Conservation (phyloP, 2,797 vertebrate species). For the Arctocebus calabarensis region DNA sequence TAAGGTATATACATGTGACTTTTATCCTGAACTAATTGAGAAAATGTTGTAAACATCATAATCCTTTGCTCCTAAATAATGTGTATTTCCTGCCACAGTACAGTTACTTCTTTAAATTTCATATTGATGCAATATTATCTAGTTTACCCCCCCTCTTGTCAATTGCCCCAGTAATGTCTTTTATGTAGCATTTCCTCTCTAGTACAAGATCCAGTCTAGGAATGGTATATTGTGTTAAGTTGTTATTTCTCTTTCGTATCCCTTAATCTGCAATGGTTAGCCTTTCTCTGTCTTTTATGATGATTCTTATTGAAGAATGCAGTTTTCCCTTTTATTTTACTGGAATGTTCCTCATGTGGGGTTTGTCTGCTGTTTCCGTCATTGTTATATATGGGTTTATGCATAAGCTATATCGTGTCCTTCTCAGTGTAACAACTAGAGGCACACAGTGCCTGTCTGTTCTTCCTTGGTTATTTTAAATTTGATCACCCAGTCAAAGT, state of each 20-base stretch:
- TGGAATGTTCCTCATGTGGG: background rate
- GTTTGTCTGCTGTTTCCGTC: slow-evolving; percentile 16
- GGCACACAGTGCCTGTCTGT: background rate
- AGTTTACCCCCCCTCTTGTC: background rate
- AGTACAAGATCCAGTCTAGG: slow-evolving; percentile 1
- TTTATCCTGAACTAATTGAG: slow-evolving; percentile 1
- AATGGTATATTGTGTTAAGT: background rate
- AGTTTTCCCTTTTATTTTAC: background rate
- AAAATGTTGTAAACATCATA: background rate
- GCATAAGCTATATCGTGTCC: background rate
- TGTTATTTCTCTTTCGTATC: slow-evolving; percentile 51
- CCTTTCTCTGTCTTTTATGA: slow-evolving; percentile 46
- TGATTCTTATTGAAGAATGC: background rate
- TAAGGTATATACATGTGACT: background rate
- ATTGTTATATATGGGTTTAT: background rate
- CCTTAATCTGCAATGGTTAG: slow-evolving; percentile 28
- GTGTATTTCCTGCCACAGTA: background rate
- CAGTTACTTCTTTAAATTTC: background rate
- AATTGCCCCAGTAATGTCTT: background rate
- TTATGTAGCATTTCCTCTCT: background rate
- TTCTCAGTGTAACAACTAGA: background rate
- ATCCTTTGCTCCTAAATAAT: background rate
- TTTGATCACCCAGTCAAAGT: background rate
- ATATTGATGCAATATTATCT: background rate
- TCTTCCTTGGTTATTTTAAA: background rate